Conservation (phyloP, 2,797 vertebrate genomes). For the Gymnothorax reevesii region DNA sequence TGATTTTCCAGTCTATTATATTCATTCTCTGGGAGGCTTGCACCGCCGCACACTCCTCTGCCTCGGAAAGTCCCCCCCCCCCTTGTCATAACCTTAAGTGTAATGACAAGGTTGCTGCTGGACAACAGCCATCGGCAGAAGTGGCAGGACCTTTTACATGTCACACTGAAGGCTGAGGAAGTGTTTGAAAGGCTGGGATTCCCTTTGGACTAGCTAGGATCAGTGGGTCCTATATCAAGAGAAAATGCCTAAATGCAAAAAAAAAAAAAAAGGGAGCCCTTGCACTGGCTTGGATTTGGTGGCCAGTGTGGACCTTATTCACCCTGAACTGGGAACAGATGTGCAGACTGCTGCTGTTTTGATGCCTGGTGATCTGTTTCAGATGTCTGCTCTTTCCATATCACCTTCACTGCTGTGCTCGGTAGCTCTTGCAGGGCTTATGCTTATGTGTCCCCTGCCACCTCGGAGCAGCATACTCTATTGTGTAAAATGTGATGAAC, state of each 20-base stretch:
- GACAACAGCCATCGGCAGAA: conserved; percentile 55
- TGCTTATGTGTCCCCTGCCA: background rate
- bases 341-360: background rate
- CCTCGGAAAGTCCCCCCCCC: conserved; percentile 46
- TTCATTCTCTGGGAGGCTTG: conserved; percentile 43
- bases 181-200: background rate
- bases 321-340: background rate
- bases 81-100: conserved; percentile 35
- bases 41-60: conserved; percentile 41
- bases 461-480: background rate
- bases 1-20: conserved; percentile 36
- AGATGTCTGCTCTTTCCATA: background rate
- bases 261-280: background rate
- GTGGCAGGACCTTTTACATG: conserved; percentile 45
- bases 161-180: conserved; percentile 51
- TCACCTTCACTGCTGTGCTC: background rate
- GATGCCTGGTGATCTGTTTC: background rate
- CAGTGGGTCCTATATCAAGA: background rate
- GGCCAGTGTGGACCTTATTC: background rate
- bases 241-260: background rate
- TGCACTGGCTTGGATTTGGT: background rate
- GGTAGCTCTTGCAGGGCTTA: conserved; percentile 5
- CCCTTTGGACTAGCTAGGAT: background rate
- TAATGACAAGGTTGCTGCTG: conserved; percentile 61
- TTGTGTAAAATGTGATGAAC: background rate